phyloP scores from a whole-genome alignment of 2,113 vertebrate species.

The Rhadina sibilatrix region DNA sequence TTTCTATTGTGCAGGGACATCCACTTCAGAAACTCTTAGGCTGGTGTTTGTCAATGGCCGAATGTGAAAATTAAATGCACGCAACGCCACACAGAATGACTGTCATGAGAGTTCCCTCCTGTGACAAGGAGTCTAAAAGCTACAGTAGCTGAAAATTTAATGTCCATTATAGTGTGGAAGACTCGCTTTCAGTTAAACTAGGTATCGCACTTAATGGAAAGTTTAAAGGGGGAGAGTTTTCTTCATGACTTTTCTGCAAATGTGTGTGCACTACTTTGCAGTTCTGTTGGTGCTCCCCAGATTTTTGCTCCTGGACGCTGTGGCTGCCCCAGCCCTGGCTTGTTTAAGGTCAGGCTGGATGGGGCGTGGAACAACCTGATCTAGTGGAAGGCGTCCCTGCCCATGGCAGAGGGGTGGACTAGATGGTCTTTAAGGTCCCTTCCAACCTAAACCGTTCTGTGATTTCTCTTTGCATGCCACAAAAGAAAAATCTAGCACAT shows the following conservation, averaged over 20 bases:
- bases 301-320: not conserved
- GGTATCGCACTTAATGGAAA: not conserved
- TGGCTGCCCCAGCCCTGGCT: not conserved
- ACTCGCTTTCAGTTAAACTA: not conserved
- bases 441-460: not conserved
- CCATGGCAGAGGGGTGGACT: not conserved
- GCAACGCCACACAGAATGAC: not conserved
- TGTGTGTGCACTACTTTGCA: not conserved
- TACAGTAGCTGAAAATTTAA: not conserved
- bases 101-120: not conserved
- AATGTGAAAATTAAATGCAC: not conserved
- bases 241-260: not conserved
- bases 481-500: not conserved
- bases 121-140: not conserved
- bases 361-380: not conserved
- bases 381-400: not conserved
- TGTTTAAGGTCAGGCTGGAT: not conserved
- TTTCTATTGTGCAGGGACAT: not conserved
- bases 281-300: rapidly evolving
- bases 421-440: not conserved
- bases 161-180: not conserved
- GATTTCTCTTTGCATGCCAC: not conserved
- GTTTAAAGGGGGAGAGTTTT: not conserved
- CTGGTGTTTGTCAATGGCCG: not conserved
- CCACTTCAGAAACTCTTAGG: not conserved